These are phyloP conservation scores for Bathynomus jamesi DNA, from an alignment of 1,140 invertebrate species.

Conservation along the genomic window DNA sequence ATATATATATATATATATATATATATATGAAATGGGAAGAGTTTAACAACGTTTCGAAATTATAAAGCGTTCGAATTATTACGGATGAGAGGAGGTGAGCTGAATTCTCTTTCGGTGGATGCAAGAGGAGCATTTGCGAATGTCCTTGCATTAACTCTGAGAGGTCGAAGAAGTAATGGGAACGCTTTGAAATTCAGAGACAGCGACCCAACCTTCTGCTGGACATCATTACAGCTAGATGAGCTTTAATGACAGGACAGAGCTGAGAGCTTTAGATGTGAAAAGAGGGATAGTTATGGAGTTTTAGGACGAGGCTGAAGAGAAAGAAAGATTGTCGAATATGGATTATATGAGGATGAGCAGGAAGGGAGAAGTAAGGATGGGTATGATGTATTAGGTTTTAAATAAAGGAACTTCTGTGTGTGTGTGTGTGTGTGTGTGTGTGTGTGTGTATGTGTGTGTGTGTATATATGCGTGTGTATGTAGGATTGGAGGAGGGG, in stretches of 20 bases:
- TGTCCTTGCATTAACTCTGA: neutral
- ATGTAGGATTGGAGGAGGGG: no score
- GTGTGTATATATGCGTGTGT: no score
- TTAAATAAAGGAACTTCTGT: no score
- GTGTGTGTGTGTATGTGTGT: no score
- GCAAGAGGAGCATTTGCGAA: neutral
- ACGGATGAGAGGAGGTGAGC: neutral
- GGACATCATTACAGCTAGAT: neutral
- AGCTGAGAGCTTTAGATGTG: neutral
- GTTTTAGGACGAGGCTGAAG: no score
- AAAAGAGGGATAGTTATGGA: neutral
- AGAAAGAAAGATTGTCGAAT: no score
- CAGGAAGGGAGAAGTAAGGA: no score
- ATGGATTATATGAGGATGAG: no score
- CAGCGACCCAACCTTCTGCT: neutral
- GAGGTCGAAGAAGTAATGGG: neutral
- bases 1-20: conserved; percentile 2
- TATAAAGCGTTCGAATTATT: conserved; percentile 1
- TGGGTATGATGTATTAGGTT: no score
- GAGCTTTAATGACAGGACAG: neutral
- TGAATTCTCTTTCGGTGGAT: neutral
- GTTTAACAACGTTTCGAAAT: neutral
- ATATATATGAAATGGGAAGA: neutral
- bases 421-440: no score
- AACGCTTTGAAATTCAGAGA: neutral